Base-by-base conservation (phyloP, 2,888 invertebrate genomes). In the Subacronicta megacephala region DNA sequence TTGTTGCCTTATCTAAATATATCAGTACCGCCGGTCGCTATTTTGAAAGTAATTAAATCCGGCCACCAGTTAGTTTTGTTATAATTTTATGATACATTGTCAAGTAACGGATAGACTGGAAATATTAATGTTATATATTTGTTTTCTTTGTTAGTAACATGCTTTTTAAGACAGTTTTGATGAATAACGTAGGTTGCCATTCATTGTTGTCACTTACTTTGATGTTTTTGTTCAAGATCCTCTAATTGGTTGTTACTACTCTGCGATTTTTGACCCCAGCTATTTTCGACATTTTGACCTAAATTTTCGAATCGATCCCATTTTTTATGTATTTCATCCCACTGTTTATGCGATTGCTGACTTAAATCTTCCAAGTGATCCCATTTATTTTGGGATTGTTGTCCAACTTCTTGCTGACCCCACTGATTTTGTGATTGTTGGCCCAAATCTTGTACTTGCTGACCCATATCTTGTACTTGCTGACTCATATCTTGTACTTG, bases 341-440 rank as follows among this genome's bases (percentile, higher is more conserved):
- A 80, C 50, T 74, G 74, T 16, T 62, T 80, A 72, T 65, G 60
- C 6, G 78, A 68, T 66, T 87, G 82, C 62, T 89, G 89, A 40
- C 74, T 80, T 44, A 82, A 63, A 47, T 82, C 62, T 64, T 84
- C 82, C 46, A 77, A 47, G 18, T 78, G 75, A 15, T 74, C 73
- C 77, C 77, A 79, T 17, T 66, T 58, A 20, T 66, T 81, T 72
- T 75, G 77, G 23, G 65, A 63, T 68, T 82, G 76, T 56, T 87
- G 85, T 2, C 74, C 70, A 35, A 53, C 36, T 72, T 78, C 65
- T 54, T 85, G n/a, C n/a, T n/a, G n/a, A n/a, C n/a, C 64, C 62
- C 62, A 72, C 16, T 36, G 35, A 47, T 49, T 69, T 82, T 77
- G 53, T 75, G 59, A 37, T 79, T 67, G 44, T 74, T 72, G 68